Evolutionary conservation across 1,140 invertebrate genomes (phyloP).

Genomic region (Dreissena polymorpha): DNA sequence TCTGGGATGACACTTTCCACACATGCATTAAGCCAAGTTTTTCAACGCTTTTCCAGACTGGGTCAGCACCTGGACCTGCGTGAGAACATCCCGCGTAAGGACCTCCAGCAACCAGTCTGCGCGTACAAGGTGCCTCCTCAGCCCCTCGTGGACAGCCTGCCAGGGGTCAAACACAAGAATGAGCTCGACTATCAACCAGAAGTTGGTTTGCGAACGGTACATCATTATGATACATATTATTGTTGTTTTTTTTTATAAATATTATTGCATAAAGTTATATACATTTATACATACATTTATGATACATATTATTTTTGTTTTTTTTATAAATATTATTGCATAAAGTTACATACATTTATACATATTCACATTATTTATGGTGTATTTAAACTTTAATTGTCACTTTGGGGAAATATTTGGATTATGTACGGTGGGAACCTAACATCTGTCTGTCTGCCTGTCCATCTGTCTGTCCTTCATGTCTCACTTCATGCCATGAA

Average conservation of each 20-base stretch:
- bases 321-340: background rate
- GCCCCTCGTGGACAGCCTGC: constrained; percentile 80
- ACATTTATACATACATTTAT: too few relatives aligned
- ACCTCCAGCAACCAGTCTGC: constrained; percentile 77
- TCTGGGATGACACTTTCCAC: too few relatives aligned
- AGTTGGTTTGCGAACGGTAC: constrained; percentile 80
- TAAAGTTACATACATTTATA: background rate
- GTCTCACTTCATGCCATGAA: too few relatives aligned
- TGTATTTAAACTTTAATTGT: too few relatives aligned
- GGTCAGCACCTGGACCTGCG: constrained; percentile 71
- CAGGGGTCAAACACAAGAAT: constrained; percentile 78
- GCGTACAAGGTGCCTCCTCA: constrained; percentile 69
- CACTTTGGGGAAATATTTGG: background rate
- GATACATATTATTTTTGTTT: too few relatives aligned
- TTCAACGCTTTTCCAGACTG: constrained; percentile 52
- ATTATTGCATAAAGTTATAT: too few relatives aligned
- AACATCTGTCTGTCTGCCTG: too few relatives aligned
- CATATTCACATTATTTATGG: too few relatives aligned
- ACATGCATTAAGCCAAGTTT: too few relatives aligned
- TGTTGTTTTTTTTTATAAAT: background rate
- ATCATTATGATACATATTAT: background rate
- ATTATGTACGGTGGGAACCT: background rate
- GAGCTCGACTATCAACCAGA: constrained; percentile 80
- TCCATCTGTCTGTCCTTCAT: too few relatives aligned
- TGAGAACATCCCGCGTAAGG: constrained; percentile 54